Conservation (phyloP, 2,797 vertebrate genomes). For the Champsocephalus esox region DNA sequence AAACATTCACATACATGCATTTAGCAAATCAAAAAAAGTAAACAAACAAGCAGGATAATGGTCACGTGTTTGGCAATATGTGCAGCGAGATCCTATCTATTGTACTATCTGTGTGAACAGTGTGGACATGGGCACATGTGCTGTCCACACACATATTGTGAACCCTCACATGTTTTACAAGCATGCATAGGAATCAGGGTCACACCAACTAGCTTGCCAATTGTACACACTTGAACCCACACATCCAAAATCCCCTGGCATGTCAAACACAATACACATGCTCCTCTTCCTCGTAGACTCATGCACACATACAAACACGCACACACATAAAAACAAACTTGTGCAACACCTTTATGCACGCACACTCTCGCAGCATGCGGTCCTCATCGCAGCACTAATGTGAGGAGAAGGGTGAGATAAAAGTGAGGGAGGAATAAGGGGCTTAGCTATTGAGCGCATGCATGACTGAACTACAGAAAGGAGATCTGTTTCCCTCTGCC, state of each 20-base stretch:
- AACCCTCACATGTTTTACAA: not conserved
- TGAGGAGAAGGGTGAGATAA: constrained; percentile 73
- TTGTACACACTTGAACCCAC: not conserved
- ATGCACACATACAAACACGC: constrained; percentile 11
- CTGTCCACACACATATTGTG: not conserved
- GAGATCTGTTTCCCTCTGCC: constrained; percentile 48
- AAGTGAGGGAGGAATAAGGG: constrained; percentile 61
- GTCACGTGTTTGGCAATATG: not conserved
- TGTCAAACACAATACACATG: constrained; percentile 25
- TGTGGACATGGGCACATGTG: constrained; percentile 1
- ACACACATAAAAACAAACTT: constrained; percentile 18
- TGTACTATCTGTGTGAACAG: constrained; percentile 12
- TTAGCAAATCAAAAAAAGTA: constrained; percentile 23
- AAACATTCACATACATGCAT: constrained; percentile 6
- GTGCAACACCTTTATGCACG: constrained; percentile 36
- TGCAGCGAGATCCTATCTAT: constrained; percentile 1
- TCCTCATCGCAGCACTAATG: constrained; percentile 68
- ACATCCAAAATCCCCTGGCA: not conserved
- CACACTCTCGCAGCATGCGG: constrained; percentile 49
- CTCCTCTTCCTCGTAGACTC: not conserved
- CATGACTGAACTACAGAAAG: constrained; percentile 61
- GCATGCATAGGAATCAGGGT: constrained; percentile 13
- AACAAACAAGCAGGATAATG: not conserved
- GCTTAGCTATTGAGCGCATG: constrained; percentile 68
- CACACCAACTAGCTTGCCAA: constrained; percentile 13